Evolutionary conservation across 1,140 invertebrate genomes (phyloP).

Genomic region (Cheumatopsyche charites): DNA sequence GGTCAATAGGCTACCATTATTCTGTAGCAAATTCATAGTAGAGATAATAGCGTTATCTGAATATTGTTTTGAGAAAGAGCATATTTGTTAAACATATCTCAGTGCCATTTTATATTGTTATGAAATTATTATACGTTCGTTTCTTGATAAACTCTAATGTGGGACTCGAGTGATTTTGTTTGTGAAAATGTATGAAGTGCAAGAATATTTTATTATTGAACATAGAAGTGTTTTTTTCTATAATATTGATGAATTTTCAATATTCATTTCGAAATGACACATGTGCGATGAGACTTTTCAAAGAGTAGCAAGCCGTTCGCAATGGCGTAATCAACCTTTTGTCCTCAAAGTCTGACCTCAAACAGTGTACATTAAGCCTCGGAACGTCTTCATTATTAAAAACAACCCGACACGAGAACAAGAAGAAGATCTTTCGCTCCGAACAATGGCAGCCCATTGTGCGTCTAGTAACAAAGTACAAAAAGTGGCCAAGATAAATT

Average conservation of each 20-base stretch:
- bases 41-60: not conserved
- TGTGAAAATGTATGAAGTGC: no score
- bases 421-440: conserved; percentile 21
- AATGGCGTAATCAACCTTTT: conserved; percentile 47
- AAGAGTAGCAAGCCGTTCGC: not conserved
- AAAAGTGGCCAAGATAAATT: conserved; percentile 47
- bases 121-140: no score
- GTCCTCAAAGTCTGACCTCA: conserved; percentile 41
- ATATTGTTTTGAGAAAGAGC: no score
- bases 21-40: not conserved
- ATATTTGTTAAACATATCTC: no score
- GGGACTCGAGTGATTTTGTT: no score
- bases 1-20: conserved; percentile 9
- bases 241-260: no score
- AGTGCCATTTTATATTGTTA: no score
- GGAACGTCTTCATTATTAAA: conserved; percentile 45
- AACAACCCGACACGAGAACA: conserved; percentile 13
- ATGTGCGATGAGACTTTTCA: no score
- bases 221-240: no score
- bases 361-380: conserved; percentile 30
- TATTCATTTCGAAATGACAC: no score
- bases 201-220: no score
- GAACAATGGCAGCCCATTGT: conserved; percentile 45
- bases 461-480: conserved; percentile 35
- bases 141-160: no score